These are phyloP conservation scores for Labroides dimidiatus DNA, from an alignment of 2,797 vertebrate species.

Conservation along the genomic window DNA sequence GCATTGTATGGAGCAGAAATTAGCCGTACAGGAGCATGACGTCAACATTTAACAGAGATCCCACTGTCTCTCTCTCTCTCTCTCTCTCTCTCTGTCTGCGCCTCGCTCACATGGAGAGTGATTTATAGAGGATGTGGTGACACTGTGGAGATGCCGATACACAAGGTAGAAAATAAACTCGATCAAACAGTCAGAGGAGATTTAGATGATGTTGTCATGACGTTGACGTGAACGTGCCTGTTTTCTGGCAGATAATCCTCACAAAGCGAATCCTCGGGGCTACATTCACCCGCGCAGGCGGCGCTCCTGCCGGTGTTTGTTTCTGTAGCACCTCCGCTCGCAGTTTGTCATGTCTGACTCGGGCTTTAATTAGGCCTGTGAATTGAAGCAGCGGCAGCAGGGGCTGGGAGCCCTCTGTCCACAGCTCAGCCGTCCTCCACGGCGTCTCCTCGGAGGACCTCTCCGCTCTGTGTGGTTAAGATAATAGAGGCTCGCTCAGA, in stretches of 20 bases:
- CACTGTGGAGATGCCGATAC: conserved; percentile 23
- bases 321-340: conserved; percentile 65
- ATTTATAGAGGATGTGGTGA: conserved; percentile 47
- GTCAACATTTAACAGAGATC: conserved; percentile 49
- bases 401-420: conserved; percentile 69
- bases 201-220: conserved; percentile 73
- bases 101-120: conserved; percentile 12
- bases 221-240: conserved; percentile 64
- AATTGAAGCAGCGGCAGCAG: conserved; percentile 59
- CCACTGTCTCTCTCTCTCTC: conserved; percentile 25
- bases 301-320: conserved; percentile 56
- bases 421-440: conserved; percentile 67
- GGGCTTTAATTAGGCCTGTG: conserved; percentile 77
- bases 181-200: conserved; percentile 73
- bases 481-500: conserved; percentile 77
- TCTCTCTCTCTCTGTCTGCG: conserved; percentile 3
- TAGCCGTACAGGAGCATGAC: conserved; percentile 31
- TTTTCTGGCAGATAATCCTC: conserved; percentile 72
- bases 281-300: conserved; percentile 49
- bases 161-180: conserved; percentile 58
- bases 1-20: conserved; percentile 40
- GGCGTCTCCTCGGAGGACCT: conserved; percentile 70
- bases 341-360: conserved; percentile 75
- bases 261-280: conserved; percentile 72
- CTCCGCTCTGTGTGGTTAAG: conserved; percentile 77